Base-by-base conservation (phyloP, 2,113 vertebrate genomes). In the Embiotoca jacksoni region DNA sequence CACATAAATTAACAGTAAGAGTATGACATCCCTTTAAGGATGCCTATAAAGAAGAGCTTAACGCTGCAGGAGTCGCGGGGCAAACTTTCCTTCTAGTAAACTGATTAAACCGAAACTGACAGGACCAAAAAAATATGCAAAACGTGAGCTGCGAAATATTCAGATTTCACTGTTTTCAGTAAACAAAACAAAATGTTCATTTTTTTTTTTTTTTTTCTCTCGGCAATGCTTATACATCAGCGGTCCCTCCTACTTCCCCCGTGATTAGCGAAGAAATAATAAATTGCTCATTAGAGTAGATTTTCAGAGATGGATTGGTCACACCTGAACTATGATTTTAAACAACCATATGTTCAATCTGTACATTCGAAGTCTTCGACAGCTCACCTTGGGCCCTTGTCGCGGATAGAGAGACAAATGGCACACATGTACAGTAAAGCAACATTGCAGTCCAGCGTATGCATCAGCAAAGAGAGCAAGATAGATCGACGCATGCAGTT, bases 401-500 rank as follows among this genome's bases (percentile, higher is more conserved):
- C n/a, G 67, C 33, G 54, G 78, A 70, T 44, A 82, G 54, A 83
- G 66, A 76, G 71, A 84, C 64, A 53, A 58, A 91, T 80, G 87
- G 81, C 82, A 41, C 80, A 91, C 85, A 85, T 73, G 83, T 78
- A 92, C 78, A 83, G 71, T 77, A 85, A 91, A 87, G 89, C 87
- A 75, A 90, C 85, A 78, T 72, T 83, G 87, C 79, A 73, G 88
- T 88, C 84, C 83, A 70, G 83, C 70, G n/a, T 88, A 64, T 72
- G 82, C 88, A 88, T 82, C 72, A 80, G 84, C 87, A 86, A 71
- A 83, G 70, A 90, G 85, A 90, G 71, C 82, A 64, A 89, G 78
- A 82, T 60, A 91, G 81, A 82, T 81, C 4, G 63, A 92, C 41
- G 75, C 92, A 93, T 93, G 92, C 92, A 91, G 75, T 86, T 83